Base-by-base conservation (phyloP, 2,888 invertebrate species). In the Osedax fenrisi region DNA sequence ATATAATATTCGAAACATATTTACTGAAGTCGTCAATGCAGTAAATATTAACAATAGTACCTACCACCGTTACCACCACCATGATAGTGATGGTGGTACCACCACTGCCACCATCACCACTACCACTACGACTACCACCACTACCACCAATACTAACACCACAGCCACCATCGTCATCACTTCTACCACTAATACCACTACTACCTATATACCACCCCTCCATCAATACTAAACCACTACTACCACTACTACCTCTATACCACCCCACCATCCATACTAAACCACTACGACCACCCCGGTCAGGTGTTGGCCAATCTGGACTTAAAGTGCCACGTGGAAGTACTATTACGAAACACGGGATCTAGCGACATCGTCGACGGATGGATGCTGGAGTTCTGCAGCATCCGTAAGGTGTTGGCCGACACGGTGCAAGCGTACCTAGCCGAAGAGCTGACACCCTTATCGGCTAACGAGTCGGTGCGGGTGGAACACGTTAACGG, bases 401-500 rank as follows among this genome's bases (percentile, higher is more conserved):
- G 17, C 17, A 41, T 41, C 41, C 41, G 17, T 41, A 41, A 41
- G 17, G 17, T 41, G 17, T 10, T 17, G 10, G 17, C 41, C 5
- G 41, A 41, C 10, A 41, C 10, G 5, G 17, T 17, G 41, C 41
- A 41, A 41, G 17, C 41, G 17, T 10, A 41, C 41, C 5, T 17
- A 5, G 41, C 5, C 41, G 41, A 41, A 41, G 17, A 5, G 41
- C 41, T 10, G 17, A 41, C 41, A 41, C 5, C 5, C 41, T 10
- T 17, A 5, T 5, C 5, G 10, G 41, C 5, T 10, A 17, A 17
- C 17, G 41, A 41, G 41, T 41, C 41, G 41, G 41, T 17, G 41
- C 41, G 41, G 5, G 5, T 41, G 5, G 10, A 41, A 17, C 76
- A 76, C 27, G 25, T 76, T 21, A 76, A 77, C 61, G 77, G 77